phyloP scores from a whole-genome alignment of 2,797 vertebrate genomes.

The Amblyraja radiata region DNA sequence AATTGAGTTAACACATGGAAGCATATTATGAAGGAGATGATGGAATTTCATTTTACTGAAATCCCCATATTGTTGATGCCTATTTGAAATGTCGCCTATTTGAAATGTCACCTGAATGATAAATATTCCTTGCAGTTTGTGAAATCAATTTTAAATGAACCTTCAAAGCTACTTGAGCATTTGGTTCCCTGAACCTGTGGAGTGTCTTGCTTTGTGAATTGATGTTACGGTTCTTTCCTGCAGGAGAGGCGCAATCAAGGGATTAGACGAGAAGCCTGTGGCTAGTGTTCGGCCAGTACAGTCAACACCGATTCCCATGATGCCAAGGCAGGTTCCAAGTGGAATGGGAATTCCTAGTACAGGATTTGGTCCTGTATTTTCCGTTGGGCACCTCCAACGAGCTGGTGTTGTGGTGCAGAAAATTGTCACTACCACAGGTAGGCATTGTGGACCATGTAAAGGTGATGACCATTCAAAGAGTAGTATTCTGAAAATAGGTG shows the following conservation, averaged over 20 bases:
- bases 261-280: constrained; percentile 88
- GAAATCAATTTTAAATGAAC: neutral
- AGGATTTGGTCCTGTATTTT: constrained; percentile 73
- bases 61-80: neutral
- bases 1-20: neutral
- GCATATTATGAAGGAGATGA: neutral
- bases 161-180: neutral
- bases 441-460: neutral
- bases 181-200: neutral
- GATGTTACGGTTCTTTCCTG: neutral
- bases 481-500: no score
- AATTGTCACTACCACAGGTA: constrained; percentile 93
- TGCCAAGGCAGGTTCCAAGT: constrained; percentile 84
- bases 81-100: neutral
- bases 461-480: no score
- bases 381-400: constrained; percentile 90
- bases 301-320: constrained; percentile 97
- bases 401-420: constrained; percentile 93
- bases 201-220: neutral
- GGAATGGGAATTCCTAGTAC: constrained; percentile 61
- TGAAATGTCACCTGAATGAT: neutral
- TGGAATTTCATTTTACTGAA: constrained; percentile 34
- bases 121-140: neutral
- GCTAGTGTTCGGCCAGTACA: constrained; percentile 93
- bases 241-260: constrained; percentile 68